Conservation (phyloP, 2,888 invertebrate species). For the Hirtodrosophila duncani region DNA sequence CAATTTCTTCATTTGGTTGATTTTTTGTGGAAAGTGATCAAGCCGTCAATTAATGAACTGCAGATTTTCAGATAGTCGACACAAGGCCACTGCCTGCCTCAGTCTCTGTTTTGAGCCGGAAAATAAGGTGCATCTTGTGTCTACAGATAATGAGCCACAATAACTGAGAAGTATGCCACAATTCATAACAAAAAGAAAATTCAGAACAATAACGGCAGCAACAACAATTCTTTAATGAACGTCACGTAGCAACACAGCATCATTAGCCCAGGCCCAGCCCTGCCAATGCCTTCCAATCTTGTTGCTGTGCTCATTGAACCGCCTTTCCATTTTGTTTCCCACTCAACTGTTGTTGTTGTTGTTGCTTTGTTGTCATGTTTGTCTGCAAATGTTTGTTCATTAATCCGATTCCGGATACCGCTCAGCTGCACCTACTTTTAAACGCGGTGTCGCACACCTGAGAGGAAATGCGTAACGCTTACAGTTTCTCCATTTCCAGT, state of each 20-base stretch:
- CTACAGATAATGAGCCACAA: constrained; percentile 31
- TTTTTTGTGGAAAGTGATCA: constrained; percentile 58
- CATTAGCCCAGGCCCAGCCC: constrained; percentile 49
- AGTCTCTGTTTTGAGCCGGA: constrained; percentile 46
- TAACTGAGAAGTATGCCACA: constrained; percentile 52
- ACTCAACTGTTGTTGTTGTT: constrained; percentile 39
- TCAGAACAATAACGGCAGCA: constrained; percentile 22
- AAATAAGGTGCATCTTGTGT: constrained; percentile 65
- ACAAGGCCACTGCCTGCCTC: too few species aligned
- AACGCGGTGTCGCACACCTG: constrained; percentile 62
- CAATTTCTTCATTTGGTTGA: too few species aligned
- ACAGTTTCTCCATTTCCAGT: constrained; percentile 21
- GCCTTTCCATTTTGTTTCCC: constrained; percentile 46
- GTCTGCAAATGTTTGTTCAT: constrained; percentile 61
- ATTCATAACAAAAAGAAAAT: constrained; percentile 50
- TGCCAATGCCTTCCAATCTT: constrained; percentile 50
- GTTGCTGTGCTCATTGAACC: constrained; percentile 38
- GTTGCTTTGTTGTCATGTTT: constrained; percentile 39
- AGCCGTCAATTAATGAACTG: constrained; percentile 55
- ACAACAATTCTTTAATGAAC: constrained; percentile 61
- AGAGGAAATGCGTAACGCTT: constrained; percentile 67
- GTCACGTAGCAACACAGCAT: constrained; percentile 67
- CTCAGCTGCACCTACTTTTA: constrained; percentile 64
- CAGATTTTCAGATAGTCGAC: constrained; percentile 32
- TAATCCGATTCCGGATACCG: constrained; percentile 54